Percentiles rank a stretch among this genome's conserved stretches.
Conservation (phyloP, 2,888 invertebrate genomes). For the Rhogogaster chlorosoma region DNA sequence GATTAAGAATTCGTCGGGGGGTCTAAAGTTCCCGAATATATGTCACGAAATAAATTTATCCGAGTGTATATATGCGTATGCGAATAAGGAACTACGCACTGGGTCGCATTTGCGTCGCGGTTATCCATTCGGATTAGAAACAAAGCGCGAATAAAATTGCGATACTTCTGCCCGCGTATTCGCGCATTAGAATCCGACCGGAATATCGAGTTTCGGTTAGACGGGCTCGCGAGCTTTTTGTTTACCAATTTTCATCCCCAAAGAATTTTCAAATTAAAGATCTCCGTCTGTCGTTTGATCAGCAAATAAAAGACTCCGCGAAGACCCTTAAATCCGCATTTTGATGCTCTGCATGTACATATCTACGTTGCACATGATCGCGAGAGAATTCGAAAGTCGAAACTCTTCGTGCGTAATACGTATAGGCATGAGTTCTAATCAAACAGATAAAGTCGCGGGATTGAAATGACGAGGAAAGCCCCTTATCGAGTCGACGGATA, state of each 20-base stretch:
- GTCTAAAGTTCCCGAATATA: conserved; percentile 1
- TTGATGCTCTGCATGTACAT: background rate
- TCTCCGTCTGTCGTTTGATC: background rate
- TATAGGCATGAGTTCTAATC: background rate
- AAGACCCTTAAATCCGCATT: background rate
- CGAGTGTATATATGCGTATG: background rate
- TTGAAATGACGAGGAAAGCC: background rate
- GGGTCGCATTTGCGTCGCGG: background rate
- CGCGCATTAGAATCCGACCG: background rate
- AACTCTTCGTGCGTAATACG: background rate
- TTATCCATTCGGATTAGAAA: background rate
- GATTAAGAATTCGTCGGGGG: conserved; percentile 57
- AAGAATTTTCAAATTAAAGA: conserved; percentile 1
- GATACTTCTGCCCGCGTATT: background rate
- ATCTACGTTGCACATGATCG: background rate
- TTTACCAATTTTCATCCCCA: background rate
- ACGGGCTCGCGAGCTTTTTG: background rate
- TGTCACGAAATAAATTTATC: conserved; percentile 10
- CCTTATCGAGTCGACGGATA: background rate
- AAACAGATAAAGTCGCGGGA: background rate
- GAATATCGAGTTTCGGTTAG: background rate
- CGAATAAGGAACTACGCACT: background rate
- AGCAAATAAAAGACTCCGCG: background rate
- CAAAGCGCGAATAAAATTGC: background rate
- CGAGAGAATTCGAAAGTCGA: background rate